Evolutionary conservation across 53 echinoderm and acorn worm genomes (phyloP).

Genomic region (Echinometra lucunter): DNA sequence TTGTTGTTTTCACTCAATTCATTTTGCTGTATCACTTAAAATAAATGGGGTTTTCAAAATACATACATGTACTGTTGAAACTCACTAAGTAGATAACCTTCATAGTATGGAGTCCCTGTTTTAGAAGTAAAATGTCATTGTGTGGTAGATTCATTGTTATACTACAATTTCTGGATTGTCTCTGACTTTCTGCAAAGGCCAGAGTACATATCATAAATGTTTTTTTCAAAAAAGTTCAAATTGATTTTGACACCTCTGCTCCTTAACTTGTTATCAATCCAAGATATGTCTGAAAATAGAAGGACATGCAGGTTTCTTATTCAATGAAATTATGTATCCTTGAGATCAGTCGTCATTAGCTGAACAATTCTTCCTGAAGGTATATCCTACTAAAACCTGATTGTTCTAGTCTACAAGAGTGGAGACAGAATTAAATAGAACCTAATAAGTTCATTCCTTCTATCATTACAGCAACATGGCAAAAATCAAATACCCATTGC

Average conservation of each 20-base stretch:
- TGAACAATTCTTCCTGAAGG: not conserved
- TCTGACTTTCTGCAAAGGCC: not conserved
- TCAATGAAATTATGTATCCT: not conserved
- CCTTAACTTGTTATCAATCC: not conserved
- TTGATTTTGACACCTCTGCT: not conserved
- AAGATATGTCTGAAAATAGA: not conserved
- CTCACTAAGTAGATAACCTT: not conserved
- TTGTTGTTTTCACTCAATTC: too few relatives aligned
- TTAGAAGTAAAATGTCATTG: too few relatives aligned
- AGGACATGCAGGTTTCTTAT: not conserved
- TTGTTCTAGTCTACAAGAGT: not conserved
- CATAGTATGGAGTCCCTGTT: not conserved
- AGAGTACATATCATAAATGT: not conserved
- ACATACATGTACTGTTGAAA: not conserved
- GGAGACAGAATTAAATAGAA: not conserved
- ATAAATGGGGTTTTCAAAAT: too few relatives aligned
- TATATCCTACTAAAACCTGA: not conserved
- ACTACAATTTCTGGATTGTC: not conserved
- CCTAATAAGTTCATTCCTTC: not conserved
- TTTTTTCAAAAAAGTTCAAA: not conserved
- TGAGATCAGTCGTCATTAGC: not conserved
- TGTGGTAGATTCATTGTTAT: not conserved
- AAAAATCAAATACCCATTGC: too few relatives aligned
- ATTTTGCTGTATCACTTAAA: too few relatives aligned
- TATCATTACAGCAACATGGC: not conserved